These are phyloP conservation scores for Asarcornis scutulata DNA, from an alignment of 2,113 vertebrate genomes.

Conservation along the genomic window DNA sequence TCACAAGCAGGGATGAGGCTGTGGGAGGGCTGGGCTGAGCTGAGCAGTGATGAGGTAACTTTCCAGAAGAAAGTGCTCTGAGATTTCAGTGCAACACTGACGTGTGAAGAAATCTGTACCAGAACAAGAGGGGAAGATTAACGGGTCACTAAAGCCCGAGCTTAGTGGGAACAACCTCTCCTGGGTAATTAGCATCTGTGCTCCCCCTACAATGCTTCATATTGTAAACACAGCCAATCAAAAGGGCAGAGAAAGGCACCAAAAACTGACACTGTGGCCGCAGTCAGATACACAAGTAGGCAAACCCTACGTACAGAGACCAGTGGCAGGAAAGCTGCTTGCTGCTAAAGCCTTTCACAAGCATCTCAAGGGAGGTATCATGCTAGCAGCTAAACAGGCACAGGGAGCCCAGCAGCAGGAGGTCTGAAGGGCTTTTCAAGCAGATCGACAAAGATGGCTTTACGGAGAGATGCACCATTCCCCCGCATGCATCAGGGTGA, in stretches of 20 bases:
- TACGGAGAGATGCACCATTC: background rate
- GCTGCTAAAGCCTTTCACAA: background rate
- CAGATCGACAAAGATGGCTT: background rate
- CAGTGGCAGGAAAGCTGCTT: background rate
- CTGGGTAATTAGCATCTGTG: background rate
- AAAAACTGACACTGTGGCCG: background rate
- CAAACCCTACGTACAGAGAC: background rate
- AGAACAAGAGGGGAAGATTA: background rate
- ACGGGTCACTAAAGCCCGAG: background rate
- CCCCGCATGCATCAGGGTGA: accelerated
- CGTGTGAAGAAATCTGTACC: background rate
- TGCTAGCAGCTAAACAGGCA: background rate
- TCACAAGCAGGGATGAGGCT: background rate
- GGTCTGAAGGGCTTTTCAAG: background rate
- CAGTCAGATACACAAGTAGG: background rate
- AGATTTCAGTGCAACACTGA: background rate
- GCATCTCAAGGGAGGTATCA: background rate
- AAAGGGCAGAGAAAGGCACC: background rate
- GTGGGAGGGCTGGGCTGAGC: background rate
- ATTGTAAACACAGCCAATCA: background rate
- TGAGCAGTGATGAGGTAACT: background rate
- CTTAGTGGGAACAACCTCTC: background rate
- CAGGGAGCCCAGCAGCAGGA: accelerated
- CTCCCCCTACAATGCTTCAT: background rate
- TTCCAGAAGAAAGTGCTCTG: background rate